Conservation (phyloP, 2,113 vertebrate genomes). For the Urocolius indicus region DNA sequence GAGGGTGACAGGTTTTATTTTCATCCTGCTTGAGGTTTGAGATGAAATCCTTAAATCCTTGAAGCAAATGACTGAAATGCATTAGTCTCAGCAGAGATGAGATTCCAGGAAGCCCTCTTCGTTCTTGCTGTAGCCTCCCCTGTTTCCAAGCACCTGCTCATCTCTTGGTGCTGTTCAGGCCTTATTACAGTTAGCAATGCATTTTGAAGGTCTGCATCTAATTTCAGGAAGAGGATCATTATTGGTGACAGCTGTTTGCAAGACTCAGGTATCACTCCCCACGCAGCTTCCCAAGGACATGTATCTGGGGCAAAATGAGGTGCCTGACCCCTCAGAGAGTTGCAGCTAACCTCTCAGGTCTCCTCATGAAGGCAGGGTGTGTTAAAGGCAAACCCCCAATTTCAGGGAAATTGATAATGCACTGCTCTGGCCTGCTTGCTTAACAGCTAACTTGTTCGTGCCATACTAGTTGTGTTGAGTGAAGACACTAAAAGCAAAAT, state of each 20-base stretch:
- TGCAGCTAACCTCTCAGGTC: background rate
- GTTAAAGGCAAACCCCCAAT: background rate
- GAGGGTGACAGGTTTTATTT: background rate
- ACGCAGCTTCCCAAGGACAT: fast-evolving
- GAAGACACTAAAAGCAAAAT: constrained; percentile 1
- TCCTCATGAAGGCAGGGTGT: background rate
- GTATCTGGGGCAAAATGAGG: background rate
- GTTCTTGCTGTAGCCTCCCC: background rate
- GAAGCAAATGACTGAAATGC: fast-evolving
- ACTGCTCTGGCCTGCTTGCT: background rate
- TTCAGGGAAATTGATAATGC: background rate
- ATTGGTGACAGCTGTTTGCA: background rate
- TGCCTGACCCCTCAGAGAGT: fast-evolving
- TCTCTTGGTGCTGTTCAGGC: background rate
- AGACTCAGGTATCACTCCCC: fast-evolving
- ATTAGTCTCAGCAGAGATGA: background rate
- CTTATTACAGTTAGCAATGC: background rate
- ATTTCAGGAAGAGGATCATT: background rate
- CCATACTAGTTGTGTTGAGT: background rate
- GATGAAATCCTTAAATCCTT: background rate
- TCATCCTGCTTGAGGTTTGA: background rate
- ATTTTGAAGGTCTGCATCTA: background rate
- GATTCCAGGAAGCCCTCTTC: background rate
- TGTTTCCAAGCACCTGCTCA: background rate
- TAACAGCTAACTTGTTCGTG: background rate